Evolutionary conservation across 2,888 invertebrate species (phyloP).

Genomic region (Calameuta filiformis): DNA sequence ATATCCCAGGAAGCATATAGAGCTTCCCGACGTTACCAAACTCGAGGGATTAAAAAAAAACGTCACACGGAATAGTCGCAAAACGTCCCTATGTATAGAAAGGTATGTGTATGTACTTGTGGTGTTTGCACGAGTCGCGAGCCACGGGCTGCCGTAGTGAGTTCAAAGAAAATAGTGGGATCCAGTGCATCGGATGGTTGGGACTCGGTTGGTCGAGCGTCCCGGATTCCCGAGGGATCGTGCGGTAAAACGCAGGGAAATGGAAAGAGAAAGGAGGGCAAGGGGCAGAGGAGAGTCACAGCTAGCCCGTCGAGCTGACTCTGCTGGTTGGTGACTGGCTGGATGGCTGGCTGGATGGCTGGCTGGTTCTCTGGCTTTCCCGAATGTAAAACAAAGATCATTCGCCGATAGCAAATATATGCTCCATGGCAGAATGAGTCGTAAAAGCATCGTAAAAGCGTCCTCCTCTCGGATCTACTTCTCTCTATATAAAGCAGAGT

Average conservation of each 20-base stretch:
- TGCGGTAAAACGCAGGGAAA: background rate
- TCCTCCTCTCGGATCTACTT: background rate
- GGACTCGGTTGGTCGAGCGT: background rate
- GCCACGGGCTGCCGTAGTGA: background rate
- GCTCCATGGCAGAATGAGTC: slow-evolving; percentile 36
- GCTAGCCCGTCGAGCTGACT: too few relatives aligned
- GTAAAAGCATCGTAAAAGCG: slow-evolving; percentile 44
- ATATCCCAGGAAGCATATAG: too few relatives aligned
- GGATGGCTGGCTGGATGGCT: background rate
- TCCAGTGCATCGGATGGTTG: background rate
- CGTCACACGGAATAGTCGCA: too few relatives aligned
- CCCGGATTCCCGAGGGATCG: background rate
- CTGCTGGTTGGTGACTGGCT: too few relatives aligned
- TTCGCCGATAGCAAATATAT: slow-evolving; percentile 40
- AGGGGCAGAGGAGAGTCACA: too few relatives aligned
- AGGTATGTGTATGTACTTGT: too few relatives aligned
- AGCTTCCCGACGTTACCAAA: too few relatives aligned
- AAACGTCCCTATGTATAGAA: too few relatives aligned
- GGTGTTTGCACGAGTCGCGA: background rate
- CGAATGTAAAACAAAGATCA: slow-evolving; percentile 46
- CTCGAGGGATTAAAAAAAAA: too few relatives aligned
- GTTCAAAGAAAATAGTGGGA: slow-evolving; percentile 3
- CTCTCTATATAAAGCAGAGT: background rate
- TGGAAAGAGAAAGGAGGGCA: too few relatives aligned
- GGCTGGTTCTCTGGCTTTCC: background rate